phyloP scores from a whole-genome alignment of 2,888 invertebrate species.

The Mamestra brassicae region DNA sequence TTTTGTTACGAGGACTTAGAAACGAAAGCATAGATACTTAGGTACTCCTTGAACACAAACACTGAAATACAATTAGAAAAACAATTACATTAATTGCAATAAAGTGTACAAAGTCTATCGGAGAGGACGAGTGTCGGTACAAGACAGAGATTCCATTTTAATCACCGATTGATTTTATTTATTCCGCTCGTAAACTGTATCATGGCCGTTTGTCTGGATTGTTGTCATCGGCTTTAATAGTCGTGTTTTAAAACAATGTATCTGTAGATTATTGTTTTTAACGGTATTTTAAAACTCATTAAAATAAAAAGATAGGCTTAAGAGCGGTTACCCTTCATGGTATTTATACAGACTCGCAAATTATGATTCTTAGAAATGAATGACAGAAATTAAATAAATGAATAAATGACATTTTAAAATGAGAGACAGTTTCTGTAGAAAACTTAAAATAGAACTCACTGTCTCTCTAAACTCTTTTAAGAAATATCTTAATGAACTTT shows the following conservation, averaged over 20 bases:
- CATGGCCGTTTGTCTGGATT: slow-evolving; percentile 54
- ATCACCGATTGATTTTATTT: slow-evolving; percentile 60
- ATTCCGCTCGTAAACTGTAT: slow-evolving; percentile 62
- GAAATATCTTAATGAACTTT: no score
- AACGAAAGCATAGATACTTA: background rate
- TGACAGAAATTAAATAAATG: no score
- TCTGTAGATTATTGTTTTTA: slow-evolving; percentile 28
- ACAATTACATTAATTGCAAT: slow-evolving; percentile 49
- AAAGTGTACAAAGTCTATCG: slow-evolving; percentile 25
- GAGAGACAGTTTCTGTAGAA: no score
- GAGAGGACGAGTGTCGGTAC: slow-evolving; percentile 15
- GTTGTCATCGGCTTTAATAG: slow-evolving; percentile 56
- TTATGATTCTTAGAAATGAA: no score
- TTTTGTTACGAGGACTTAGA: background rate
- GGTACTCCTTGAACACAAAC: background rate
- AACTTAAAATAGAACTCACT: no score
- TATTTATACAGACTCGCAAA: no score
- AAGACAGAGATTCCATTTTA: slow-evolving; percentile 46
- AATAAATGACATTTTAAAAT: no score
- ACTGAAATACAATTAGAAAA: slow-evolving; percentile 22
- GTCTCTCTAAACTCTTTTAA: no score
- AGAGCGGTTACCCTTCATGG: no score
- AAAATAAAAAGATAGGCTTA: no score
- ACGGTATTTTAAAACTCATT: background rate
- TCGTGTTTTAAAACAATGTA: slow-evolving; percentile 51